A percentile compares a stretch with the other conserved stretches of the same genome.
These are phyloP conservation scores for Erythrolamprus reginae DNA, from an alignment of 2,113 vertebrate species.

Conservation along the genomic window DNA sequence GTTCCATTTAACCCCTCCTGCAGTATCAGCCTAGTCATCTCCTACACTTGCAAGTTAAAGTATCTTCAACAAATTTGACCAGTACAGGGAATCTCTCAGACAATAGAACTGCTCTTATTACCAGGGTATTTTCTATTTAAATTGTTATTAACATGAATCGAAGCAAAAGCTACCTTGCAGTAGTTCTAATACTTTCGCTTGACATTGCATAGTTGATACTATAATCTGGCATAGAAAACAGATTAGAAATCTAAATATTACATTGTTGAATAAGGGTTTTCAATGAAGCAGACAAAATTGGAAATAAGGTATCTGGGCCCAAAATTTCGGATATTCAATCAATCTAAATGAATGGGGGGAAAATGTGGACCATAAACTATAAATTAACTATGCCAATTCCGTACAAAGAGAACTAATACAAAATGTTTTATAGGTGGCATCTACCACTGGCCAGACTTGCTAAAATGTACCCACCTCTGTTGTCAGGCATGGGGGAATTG, in stretches of 20 bases:
- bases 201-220: not conserved
- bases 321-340: no score
- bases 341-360: no score
- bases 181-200: not conserved
- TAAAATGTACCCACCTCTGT: no score
- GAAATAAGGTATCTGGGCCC: not conserved
- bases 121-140: not conserved
- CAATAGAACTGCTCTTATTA: not conserved
- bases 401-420: no score
- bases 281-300: not conserved
- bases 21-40: not conserved
- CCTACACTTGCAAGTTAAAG: not conserved
- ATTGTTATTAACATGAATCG: not conserved
- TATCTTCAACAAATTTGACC: not conserved
- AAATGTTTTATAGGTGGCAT: no score
- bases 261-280: not conserved
- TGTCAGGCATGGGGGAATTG: no score
- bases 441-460: no score
- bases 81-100: not conserved
- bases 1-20: not conserved
- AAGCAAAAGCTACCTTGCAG: not conserved
- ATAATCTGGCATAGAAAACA: not conserved
- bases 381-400: no score
- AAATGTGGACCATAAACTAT: no score
- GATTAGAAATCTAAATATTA: not conserved